Evolutionary conservation across 64 coral and sea anemone genomes (phyloP).

Genomic region (Porites lutea): DNA sequence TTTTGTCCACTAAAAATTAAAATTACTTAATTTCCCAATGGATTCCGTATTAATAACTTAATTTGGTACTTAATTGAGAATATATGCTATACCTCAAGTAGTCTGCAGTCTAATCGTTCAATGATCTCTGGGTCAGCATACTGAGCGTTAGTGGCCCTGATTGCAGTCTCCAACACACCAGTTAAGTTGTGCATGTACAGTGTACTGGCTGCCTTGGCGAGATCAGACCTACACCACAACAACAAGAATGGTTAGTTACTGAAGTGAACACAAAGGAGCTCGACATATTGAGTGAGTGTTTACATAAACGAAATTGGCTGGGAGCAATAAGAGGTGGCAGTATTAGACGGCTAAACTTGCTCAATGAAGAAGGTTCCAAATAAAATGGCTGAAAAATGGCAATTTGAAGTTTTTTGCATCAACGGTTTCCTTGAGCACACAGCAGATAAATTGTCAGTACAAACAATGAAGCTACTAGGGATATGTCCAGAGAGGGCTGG

Average conservation of each 20-base stretch:
- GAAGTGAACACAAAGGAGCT: no score
- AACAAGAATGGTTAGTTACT: neutral
- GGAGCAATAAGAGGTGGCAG: no score
- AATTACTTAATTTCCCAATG: neutral
- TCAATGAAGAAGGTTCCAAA: neutral
- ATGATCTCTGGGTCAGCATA: conserved; percentile 97
- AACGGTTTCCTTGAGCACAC: no score
- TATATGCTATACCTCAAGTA: conserved; percentile 76
- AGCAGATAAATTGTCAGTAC: no score
- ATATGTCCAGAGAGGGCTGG: no score
- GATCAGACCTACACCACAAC: conserved; percentile 74
- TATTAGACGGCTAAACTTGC: neutral
- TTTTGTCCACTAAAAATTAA: no score
- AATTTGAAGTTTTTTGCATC: no score
- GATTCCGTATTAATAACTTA: no score
- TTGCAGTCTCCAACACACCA: conserved; percentile 89
- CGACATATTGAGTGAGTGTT: no score
- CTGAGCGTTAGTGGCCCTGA: conserved; percentile 97
- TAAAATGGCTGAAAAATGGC: neutral
- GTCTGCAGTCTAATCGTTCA: conserved; percentile 91
- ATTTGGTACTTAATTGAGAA: no score
- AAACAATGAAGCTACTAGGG: no score
- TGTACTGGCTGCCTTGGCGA: conserved; percentile 92
- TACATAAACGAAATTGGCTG: no score
- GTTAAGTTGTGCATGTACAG: conserved; percentile 97